Base-by-base conservation (phyloP, 2,888 invertebrate genomes). In the Leucozona laternaria region DNA sequence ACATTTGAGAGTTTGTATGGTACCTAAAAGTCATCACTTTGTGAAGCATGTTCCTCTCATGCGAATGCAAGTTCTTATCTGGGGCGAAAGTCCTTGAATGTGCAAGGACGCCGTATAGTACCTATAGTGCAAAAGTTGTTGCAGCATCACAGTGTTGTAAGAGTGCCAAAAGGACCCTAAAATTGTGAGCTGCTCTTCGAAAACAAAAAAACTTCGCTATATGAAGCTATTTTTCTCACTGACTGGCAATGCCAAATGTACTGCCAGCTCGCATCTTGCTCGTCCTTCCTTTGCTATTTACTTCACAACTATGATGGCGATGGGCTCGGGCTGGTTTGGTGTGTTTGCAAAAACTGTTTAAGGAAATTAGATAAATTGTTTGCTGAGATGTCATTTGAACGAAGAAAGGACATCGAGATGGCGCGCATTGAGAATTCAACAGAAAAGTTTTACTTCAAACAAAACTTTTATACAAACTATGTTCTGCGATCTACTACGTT, bases 361-460 rank as follows among this genome's bases (percentile, higher is more conserved):
- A 82, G 78, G 78, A 86, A 86, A 86, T 86, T 86, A 86, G 82
- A 86, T 81, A 82, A 86, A 86, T 82, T 86, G 86, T 86, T 86
- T 86, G 86, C 86, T 71, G 86, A 79, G 82, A 86, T 86, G 82
- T 86, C 86, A 86, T 81, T 82, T 79, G 78, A 86, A 79, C 58
- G 73, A 50, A 66, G 43, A 62, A 75, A 78, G 71, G 71, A 79
- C 78, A 68, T 78, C 53, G 60, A 62, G 73, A 70, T 79, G 78
- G 70, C 66, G 77, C 76, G 70, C 75, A 80, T 81, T 75, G 81
- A 71, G 86, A 25, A 79, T 79, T 81, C 75, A 81, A 78, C 85
- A 50, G 50, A 82, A 81, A 86, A 86, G 60, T 85, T 85, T 77
- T 20, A 68, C 73, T 81, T 86, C 68, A 75, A 79, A 81, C 75